phyloP scores from a whole-genome alignment of 1,140 invertebrate genomes.

The Phocides pigmalion region DNA sequence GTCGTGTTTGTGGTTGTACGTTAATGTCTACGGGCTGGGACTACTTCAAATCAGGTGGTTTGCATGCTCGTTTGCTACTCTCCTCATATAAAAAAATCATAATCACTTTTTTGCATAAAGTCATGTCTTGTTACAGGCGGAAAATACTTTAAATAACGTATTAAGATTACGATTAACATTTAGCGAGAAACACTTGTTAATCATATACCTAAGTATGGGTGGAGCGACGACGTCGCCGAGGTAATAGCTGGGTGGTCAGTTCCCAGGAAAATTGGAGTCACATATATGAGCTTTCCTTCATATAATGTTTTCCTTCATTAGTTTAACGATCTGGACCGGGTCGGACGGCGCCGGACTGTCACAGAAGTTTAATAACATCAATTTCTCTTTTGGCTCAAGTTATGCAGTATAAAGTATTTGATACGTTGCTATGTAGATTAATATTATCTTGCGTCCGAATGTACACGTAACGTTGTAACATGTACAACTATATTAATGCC shows the following conservation, averaged over 20 bases:
- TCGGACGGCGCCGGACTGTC: conserved; percentile 7
- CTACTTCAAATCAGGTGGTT: no score
- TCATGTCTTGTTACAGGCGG: not conserved
- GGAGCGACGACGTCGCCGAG: not conserved
- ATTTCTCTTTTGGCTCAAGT: not conserved
- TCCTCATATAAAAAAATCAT: not conserved
- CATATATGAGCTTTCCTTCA: conserved; percentile 18
- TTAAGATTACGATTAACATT: conserved; percentile 3
- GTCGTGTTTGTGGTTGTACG: no score
- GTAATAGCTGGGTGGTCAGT: not conserved
- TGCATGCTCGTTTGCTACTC: no score
- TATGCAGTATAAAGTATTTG: not conserved
- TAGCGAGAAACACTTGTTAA: conserved; percentile 2
- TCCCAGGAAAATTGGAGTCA: conserved; percentile 22
- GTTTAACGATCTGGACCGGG: conserved; percentile 13
- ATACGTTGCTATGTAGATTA: no score
- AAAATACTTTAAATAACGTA: not conserved
- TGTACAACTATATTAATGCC: no score
- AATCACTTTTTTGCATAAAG: not conserved
- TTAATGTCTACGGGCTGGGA: no score
- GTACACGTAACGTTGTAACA: no score
- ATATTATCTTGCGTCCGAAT: no score
- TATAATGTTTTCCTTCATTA: conserved; percentile 33
- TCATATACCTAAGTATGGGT: not conserved
- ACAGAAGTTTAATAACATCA: conserved; percentile 10